phyloP scores from a whole-genome alignment of 2,888 invertebrate species.

The Oligia latruncula region DNA sequence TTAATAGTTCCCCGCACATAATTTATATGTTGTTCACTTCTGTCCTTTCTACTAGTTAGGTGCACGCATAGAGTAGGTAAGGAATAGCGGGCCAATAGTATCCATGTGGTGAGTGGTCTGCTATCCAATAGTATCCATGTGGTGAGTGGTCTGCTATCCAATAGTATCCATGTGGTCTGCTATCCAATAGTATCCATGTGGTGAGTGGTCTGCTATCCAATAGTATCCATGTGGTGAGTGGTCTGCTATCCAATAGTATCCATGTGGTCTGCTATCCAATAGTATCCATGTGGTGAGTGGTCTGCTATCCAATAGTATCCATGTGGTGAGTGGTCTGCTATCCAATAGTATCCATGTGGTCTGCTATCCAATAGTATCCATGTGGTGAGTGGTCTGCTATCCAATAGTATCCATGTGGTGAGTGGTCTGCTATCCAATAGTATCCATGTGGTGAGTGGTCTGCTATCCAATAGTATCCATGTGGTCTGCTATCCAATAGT shows the following conservation, averaged over 20 bases:
- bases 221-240: neutral
- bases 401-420: neutral
- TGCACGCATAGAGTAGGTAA: conserved; percentile 42
- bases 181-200: neutral
- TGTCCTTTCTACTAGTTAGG: conserved; percentile 50
- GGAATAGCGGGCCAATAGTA: neutral
- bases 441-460: neutral
- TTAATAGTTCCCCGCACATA: conserved; percentile 63
- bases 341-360: neutral
- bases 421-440: neutral
- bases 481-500: neutral
- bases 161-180: neutral
- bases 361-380: neutral
- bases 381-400: neutral
- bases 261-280: neutral
- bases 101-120: neutral
- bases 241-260: neutral
- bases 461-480: neutral
- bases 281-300: neutral
- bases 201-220: neutral
- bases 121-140: neutral
- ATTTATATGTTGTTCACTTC: conserved; percentile 58
- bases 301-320: neutral
- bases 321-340: neutral
- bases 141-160: neutral